A percentile compares a stretch with the other conserved stretches of the same genome.
Conservation (phyloP, 2,113 vertebrate species). For the Bos javanicus region DNA sequence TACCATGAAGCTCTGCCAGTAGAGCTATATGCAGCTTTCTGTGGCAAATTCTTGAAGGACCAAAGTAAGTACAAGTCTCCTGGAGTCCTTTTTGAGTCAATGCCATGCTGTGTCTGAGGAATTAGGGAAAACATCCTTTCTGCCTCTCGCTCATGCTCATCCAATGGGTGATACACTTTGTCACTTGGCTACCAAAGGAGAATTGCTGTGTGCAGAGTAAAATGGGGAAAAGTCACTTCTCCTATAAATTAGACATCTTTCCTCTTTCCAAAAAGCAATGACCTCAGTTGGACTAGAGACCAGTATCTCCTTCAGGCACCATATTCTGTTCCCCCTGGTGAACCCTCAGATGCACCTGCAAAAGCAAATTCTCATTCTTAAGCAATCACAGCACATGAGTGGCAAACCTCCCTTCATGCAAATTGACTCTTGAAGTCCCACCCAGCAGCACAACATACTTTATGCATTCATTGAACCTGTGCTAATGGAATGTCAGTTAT, state of each 20-base stretch:
- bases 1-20: background rate
- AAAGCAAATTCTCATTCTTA: background rate
- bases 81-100: background rate
- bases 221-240: background rate
- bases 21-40: background rate
- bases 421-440: background rate
- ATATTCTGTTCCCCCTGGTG: background rate
- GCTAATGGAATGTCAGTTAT: background rate
- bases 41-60: background rate
- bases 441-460: background rate
- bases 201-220: background rate
- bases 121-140: background rate
- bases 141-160: background rate
- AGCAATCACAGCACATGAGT: background rate
- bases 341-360: background rate
- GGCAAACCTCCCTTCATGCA: background rate
- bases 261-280: background rate
- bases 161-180: background rate
- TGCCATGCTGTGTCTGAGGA: background rate
- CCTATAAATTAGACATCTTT: background rate
- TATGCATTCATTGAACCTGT: background rate
- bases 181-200: background rate
- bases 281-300: background rate
- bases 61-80: background rate
- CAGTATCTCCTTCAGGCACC: background rate